phyloP scores from a whole-genome alignment of 2,888 invertebrate genomes.

The Limnephilus rhombicus region DNA sequence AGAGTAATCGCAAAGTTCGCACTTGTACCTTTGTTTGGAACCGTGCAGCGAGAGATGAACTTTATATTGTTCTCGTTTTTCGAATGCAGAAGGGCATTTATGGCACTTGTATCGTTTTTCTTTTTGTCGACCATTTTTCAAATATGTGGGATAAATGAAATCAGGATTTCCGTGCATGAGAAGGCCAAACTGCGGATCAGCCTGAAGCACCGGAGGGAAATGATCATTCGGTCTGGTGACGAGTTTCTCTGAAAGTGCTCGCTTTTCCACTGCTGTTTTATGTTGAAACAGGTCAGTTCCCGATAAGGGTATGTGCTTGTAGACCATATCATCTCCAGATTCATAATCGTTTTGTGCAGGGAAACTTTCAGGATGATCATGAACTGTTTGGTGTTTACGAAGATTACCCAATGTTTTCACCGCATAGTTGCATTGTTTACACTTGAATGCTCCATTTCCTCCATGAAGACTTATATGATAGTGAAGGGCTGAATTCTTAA shows the following conservation, averaged over 20 bases:
- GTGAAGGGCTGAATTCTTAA: conserved; percentile 83
- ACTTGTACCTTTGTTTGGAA: conserved; percentile 88
- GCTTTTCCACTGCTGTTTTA: conserved; percentile 79
- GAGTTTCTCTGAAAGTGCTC: conserved; percentile 75
- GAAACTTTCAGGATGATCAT: conserved; percentile 71
- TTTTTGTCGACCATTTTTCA: conserved; percentile 86
- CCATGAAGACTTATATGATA: conserved; percentile 85
- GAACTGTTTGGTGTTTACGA: conserved; percentile 81
- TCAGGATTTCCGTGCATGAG: conserved; percentile 87
- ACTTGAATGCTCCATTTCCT: conserved; percentile 81
- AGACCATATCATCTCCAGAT: conserved; percentile 75
- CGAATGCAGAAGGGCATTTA: conserved; percentile 92
- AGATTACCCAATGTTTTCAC: conserved; percentile 84
- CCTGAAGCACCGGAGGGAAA: conserved; percentile 76
- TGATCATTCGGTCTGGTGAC: conserved; percentile 77
- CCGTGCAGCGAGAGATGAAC: conserved; percentile 90
- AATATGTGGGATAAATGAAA: conserved; percentile 85
- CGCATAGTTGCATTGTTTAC: conserved; percentile 84
- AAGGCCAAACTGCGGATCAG: conserved; percentile 83
- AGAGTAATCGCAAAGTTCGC: conserved; percentile 91
- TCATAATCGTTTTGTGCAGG: conserved; percentile 70
- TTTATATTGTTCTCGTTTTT: conserved; percentile 90
- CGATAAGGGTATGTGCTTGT: conserved; percentile 79
- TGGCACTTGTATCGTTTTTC: conserved; percentile 90
- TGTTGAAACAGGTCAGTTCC: conserved; percentile 83